phyloP scores from a whole-genome alignment of 2,888 invertebrate genomes.

The Salpingus planirostris region DNA sequence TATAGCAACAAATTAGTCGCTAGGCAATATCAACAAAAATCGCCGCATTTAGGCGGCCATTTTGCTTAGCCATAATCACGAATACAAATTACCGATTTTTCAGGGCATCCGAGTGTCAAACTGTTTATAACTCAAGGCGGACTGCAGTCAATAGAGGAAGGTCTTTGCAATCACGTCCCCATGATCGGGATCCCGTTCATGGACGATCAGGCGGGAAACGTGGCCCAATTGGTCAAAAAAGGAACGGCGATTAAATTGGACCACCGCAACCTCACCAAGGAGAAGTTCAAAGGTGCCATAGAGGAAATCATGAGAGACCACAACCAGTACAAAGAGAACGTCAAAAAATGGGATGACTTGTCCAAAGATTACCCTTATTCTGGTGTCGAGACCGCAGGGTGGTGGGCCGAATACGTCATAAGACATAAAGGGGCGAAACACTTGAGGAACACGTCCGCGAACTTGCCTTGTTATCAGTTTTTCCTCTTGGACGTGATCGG shows the following conservation, averaged over 20 bases:
- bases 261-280: slow-evolving; percentile 24
- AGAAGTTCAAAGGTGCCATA: slow-evolving; percentile 22
- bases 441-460: slow-evolving; percentile 16
- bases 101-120: slow-evolving; percentile 38
- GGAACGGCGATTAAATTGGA: slow-evolving; percentile 34
- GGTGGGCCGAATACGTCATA: slow-evolving; percentile 31
- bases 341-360: slow-evolving; percentile 5
- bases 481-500: slow-evolving; percentile 22
- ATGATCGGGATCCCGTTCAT: slow-evolving; percentile 39
- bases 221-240: slow-evolving; percentile 16
- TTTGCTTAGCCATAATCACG: no score
- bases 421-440: slow-evolving; percentile 24
- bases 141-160: slow-evolving; percentile 40
- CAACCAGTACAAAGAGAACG: no score
- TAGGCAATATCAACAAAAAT: no score
- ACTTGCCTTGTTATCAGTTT: slow-evolving; percentile 23
- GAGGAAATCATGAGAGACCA: no score
- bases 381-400: slow-evolving; percentile 25
- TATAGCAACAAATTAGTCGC: no score
- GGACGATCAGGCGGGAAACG: slow-evolving; percentile 39
- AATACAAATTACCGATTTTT: slow-evolving; percentile 9
- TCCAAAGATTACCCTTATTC: slow-evolving; percentile 24
- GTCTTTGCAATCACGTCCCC: slow-evolving; percentile 38
- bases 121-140: slow-evolving; percentile 43
- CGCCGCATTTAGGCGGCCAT: no score